Evolutionary conservation across 2,797 vertebrate species (phyloP), one percentile per base, ranked within the genome.

Genomic region (Anas bahamensis): DNA sequence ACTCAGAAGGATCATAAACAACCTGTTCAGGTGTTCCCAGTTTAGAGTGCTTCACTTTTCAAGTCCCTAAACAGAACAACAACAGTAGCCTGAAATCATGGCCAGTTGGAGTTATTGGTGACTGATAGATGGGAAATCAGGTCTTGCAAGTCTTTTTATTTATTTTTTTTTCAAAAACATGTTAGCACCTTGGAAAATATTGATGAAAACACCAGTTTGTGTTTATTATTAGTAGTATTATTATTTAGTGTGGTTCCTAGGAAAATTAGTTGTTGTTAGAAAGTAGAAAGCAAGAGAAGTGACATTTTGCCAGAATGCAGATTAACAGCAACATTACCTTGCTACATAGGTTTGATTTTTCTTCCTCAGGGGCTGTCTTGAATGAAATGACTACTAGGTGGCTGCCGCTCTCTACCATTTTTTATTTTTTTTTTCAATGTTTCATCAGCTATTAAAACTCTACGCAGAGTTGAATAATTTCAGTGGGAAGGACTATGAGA

Each of bases 371-470:
- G 46, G 16, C 22, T 19, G 56, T 70, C 42, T 56, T 77, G 41
- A 52, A 55, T 41, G 19, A 44, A 41, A 53, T 52, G 23, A 50
- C 22, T 68, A 39, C 29, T 37, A n/a, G 85, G 44, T 50, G 75
- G 18, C 69, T 79, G 39, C 42, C 48, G 33, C 57, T 53, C 48
- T 66, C 41, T 42, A 63, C 24, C 11, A 13, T 48, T 48, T 46
- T 46, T 48, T 46, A 41, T 41, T 2, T 2, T 2, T 2, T 2
- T 65, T n/a, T 41, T 4, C 9, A 53, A 3, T 61, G 17, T 68
- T 61, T 91, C 42, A 44, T 69, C 63, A 63, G 4, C 42, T 83
- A 50, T 68, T 59, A 64, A 83, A 70, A 71, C 8, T 50, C 48
- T 44, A 35, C 22, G 24, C 37, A 26, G 13, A 24, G 8, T 31